phyloP scores from a whole-genome alignment of 1,140 invertebrate species.

The Neodiprion virginianus region DNA sequence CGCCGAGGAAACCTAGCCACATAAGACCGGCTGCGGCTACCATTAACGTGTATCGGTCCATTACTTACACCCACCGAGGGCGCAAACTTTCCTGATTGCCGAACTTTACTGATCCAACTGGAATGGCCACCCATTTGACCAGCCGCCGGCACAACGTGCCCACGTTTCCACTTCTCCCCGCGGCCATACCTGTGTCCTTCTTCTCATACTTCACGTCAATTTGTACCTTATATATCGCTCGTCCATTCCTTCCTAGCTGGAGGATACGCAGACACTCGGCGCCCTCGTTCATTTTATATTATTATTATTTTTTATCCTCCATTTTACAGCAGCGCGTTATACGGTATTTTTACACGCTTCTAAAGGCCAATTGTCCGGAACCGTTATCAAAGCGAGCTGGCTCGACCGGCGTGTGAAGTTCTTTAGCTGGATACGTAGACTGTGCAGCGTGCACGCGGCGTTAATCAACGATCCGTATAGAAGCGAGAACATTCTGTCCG shows the following conservation, averaged over 20 bases:
- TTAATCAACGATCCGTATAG: too few species aligned
- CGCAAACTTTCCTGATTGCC: constrained; percentile 53
- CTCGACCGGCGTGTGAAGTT: too few species aligned
- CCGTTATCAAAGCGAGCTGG: too few species aligned
- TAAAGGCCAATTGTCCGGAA: too few species aligned
- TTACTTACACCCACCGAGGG: constrained; percentile 41
- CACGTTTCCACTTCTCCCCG: background rate
- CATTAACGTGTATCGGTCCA: constrained; percentile 45
- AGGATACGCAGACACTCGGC: too few species aligned
- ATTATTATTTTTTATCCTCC: background rate
- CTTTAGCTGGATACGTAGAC: too few species aligned
- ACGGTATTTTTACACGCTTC: too few species aligned
- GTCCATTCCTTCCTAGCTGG: background rate
- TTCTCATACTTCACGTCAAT: too few species aligned
- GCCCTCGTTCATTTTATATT: background rate
- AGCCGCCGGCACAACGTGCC: constrained; percentile 22
- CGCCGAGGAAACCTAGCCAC: constrained; percentile 33
- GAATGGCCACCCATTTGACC: constrained; percentile 50
- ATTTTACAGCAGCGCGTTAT: background rate
- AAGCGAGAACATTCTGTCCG: too few species aligned
- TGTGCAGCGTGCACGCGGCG: too few species aligned
- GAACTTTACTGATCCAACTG: constrained; percentile 50
- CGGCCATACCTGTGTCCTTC: too few species aligned
- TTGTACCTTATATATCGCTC: too few species aligned
- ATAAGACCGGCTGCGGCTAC: constrained; percentile 27